These are phyloP conservation scores for Zoanthus solanderi DNA, from an alignment of 92 coral and sea anemone genomes.

Conservation along the genomic window DNA sequence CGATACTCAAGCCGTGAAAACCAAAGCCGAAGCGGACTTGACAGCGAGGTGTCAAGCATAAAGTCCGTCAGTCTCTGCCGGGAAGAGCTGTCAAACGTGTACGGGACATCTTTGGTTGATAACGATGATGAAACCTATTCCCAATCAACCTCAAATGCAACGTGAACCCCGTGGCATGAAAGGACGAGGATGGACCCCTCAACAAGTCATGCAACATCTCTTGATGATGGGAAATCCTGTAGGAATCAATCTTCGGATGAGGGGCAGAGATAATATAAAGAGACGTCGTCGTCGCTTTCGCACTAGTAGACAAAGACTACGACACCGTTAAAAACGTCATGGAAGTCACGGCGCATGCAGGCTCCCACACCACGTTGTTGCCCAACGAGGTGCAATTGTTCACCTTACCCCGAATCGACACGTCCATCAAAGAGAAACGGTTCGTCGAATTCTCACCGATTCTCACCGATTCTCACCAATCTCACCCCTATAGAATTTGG, in stretches of 20 bases:
- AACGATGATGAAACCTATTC: background rate
- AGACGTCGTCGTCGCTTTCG: background rate
- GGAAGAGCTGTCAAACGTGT: conserved; percentile 15
- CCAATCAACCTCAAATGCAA: conserved; percentile 13
- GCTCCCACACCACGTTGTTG: background rate
- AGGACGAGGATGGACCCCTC: conserved; percentile 6
- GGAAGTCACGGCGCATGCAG: background rate
- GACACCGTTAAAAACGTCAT: conserved; percentile 14
- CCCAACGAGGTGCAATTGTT: conserved; percentile 19
- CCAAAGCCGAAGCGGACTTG: background rate
- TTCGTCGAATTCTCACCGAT: background rate
- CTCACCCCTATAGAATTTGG: conserved; percentile 8
- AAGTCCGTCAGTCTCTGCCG: background rate
- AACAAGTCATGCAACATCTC: background rate
- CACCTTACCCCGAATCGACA: conserved; percentile 4
- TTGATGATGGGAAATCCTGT: background rate
- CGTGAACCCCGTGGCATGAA: conserved; percentile 27
- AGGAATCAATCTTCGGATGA: background rate
- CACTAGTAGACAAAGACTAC: background rate
- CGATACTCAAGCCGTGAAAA: background rate
- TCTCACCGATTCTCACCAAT: background rate
- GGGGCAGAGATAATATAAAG: background rate
- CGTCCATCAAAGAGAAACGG: conserved; percentile 30
- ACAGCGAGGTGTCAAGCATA: background rate
- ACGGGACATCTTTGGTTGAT: conserved; percentile 18